Evolutionary conservation across 1,140 invertebrate species (phyloP).

Genomic region (Mylabris phalerata): DNA sequence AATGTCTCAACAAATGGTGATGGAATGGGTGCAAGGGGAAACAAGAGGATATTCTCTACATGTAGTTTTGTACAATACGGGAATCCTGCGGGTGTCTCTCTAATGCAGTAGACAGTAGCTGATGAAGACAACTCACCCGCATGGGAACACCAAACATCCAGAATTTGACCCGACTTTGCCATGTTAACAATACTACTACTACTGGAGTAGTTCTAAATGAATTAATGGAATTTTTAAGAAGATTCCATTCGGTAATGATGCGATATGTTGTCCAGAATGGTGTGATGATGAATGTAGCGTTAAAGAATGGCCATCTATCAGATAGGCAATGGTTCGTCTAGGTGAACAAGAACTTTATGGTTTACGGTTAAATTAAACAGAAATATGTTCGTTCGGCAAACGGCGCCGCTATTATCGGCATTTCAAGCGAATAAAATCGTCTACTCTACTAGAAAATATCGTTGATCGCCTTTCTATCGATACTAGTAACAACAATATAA

Average conservation of each 20-base stretch:
- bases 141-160: conserved; percentile 21
- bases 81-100: conserved; percentile 18
- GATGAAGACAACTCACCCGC: conserved; percentile 42
- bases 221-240: no score
- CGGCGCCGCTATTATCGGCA: background rate
- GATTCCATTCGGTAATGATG: no score
- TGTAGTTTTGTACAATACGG: conserved; percentile 10
- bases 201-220: no score
- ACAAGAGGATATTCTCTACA: conserved; percentile 18
- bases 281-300: conserved; percentile 21
- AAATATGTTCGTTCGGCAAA: background rate
- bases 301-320: conserved; percentile 21
- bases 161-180: conserved; percentile 4
- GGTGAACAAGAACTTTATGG: conserved; percentile 18
- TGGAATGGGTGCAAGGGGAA: conserved; percentile 27
- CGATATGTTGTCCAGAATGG: no score
- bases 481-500: no score
- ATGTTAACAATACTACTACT: background rate
- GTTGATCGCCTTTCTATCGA: background rate
- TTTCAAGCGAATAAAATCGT: conserved; percentile 2
- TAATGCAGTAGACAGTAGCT: conserved; percentile 38
- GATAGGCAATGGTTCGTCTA: conserved; percentile 15
- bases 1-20: conserved; percentile 37
- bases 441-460: conserved; percentile 25
- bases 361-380: conserved; percentile 15